Evolutionary conservation across 2,888 invertebrate genomes (phyloP).

Genomic region (Philhelius pedissequus): DNA sequence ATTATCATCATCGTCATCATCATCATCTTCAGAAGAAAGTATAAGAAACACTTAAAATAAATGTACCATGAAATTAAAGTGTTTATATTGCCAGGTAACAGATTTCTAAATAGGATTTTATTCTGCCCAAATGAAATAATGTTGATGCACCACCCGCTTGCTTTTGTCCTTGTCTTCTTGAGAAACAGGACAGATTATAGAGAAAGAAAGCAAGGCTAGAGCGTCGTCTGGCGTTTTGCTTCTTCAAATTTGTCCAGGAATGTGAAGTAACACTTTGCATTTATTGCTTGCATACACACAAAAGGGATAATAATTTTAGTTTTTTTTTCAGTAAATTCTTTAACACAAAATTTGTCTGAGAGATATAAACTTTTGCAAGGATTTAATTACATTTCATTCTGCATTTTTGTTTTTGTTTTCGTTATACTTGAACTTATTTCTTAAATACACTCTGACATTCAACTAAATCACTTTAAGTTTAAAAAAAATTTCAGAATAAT

Average conservation of each 20-base stretch:
- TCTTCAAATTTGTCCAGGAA: constrained; percentile 49
- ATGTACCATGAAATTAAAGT: constrained; percentile 75
- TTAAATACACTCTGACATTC: neutral
- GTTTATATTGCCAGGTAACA: constrained; percentile 69
- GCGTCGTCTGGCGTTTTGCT: constrained; percentile 29
- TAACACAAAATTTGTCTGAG: constrained; percentile 24
- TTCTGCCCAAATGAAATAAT: neutral
- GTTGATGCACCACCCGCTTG: neutral
- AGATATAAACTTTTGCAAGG: constrained; percentile 26
- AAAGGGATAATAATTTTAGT: constrained; percentile 29
- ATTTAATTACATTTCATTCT: constrained; percentile 17
- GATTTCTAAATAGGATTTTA: constrained; percentile 51
- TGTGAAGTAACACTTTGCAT: constrained; percentile 59
- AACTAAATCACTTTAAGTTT: neutral
- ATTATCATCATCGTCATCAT: neutral
- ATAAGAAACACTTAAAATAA: constrained; percentile 69
- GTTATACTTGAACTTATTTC: neutral
- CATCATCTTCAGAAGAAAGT: neutral
- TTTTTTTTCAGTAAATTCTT: neutral
- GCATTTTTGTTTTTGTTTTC: neutral
- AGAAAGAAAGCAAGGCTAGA: neutral
- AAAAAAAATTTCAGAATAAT: no score
- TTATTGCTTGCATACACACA: constrained; percentile 41
- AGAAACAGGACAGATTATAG: neutral
- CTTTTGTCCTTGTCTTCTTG: neutral